phyloP scores from a whole-genome alignment of 1,140 invertebrate genomes.

The Monochamus saltuarius region DNA sequence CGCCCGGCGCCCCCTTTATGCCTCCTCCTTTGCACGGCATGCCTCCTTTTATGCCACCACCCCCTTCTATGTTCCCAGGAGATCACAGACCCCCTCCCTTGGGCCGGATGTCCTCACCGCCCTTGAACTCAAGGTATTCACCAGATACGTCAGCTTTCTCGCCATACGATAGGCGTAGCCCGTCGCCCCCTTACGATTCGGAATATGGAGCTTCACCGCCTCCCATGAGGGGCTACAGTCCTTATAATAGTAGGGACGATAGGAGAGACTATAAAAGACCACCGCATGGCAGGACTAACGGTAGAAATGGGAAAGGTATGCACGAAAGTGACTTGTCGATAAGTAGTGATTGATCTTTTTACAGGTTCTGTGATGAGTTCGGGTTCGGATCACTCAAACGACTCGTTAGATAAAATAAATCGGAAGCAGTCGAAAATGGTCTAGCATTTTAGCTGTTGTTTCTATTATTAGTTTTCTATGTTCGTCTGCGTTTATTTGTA shows the following conservation, averaged over 20 bases:
- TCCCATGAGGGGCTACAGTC: slow-evolving; percentile 36
- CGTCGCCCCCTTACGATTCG: slow-evolving; percentile 46
- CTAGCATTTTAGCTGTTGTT: slow-evolving; percentile 41
- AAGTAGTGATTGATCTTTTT: slow-evolving; percentile 3
- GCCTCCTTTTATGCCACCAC: slow-evolving; percentile 50
- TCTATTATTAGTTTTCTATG: slow-evolving; percentile 16
- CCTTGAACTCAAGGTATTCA: slow-evolving; percentile 48
- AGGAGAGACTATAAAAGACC: slow-evolving; percentile 39
- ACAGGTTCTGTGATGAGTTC: slow-evolving; percentile 41
- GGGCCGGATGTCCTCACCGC: slow-evolving; percentile 65
- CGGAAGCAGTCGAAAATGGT: slow-evolving; percentile 45
- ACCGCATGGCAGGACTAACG: slow-evolving; percentile 26
- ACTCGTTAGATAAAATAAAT: slow-evolving; percentile 46
- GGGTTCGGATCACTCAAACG: slow-evolving; percentile 47
- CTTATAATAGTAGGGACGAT: slow-evolving; percentile 43
- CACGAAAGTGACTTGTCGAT: background rate
- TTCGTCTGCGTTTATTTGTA: slow-evolving; percentile 1
- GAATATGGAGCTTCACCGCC: slow-evolving; percentile 44
- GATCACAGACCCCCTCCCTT: slow-evolving; percentile 63
- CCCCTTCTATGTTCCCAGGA: slow-evolving; percentile 53
- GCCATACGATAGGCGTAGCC: slow-evolving; percentile 42
- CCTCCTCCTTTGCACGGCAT: slow-evolving; percentile 47
- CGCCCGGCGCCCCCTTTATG: slow-evolving; percentile 45
- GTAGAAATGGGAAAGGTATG: slow-evolving; percentile 40
- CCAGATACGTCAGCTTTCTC: slow-evolving; percentile 46